phyloP scores from a whole-genome alignment of 2,797 vertebrate species.

The Squalus acanthias region DNA sequence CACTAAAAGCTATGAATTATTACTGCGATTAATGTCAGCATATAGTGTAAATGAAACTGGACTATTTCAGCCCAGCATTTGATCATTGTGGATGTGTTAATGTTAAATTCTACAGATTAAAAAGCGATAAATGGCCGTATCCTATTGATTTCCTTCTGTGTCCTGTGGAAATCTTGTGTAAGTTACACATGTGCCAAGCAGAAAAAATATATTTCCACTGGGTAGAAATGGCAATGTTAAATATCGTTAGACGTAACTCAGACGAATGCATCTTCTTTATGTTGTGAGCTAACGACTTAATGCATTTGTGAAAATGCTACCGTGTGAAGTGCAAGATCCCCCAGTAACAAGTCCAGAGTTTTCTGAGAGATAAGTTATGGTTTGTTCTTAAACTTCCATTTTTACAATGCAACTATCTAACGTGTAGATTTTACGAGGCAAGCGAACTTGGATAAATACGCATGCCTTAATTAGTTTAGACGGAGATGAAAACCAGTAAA shows the following conservation, averaged over 20 bases:
- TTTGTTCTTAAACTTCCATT: background rate
- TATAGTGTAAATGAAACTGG: background rate
- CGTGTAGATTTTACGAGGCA: background rate
- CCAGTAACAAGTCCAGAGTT: background rate
- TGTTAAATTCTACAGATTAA: background rate
- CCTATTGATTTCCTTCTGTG: background rate
- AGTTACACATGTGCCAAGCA: background rate
- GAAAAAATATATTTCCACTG: background rate
- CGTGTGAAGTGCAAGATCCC: background rate
- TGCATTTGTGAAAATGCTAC: background rate
- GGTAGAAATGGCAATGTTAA: background rate
- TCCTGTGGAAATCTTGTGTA: background rate
- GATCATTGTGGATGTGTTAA: background rate
- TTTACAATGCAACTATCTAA: background rate
- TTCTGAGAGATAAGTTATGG: background rate
- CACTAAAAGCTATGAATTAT: constrained; percentile 30
- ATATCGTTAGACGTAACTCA: background rate
- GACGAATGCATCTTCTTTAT: background rate
- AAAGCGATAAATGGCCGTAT: background rate
- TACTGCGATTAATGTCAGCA: constrained; percentile 25
- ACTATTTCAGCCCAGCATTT: background rate
- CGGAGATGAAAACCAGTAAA: background rate
- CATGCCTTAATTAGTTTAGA: background rate
- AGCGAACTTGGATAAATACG: background rate
- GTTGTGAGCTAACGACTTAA: background rate